A percentile compares a stretch with the other conserved stretches of the same genome.
These are phyloP conservation scores for Schizothorax lantsangensis DNA, from an alignment of 2,797 vertebrate species.

Conservation along the genomic window DNA sequence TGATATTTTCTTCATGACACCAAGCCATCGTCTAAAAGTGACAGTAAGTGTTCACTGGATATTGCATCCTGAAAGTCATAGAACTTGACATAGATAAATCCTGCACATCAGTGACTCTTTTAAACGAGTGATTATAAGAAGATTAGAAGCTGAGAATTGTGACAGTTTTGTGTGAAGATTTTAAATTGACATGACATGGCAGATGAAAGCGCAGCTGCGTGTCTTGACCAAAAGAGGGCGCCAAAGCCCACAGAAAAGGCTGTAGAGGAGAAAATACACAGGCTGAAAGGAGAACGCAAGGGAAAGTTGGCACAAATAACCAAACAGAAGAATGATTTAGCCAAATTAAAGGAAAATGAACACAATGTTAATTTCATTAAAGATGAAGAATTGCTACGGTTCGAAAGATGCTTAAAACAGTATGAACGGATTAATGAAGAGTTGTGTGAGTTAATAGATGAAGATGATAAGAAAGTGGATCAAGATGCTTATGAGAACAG, in stretches of 20 bases:
- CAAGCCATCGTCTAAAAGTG: neutral
- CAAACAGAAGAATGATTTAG: too few species aligned
- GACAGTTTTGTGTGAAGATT: slow-evolving; percentile 8
- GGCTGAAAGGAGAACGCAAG: slow-evolving; percentile 16
- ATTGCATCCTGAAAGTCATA: neutral
- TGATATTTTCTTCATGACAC: neutral
- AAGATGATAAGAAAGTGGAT: neutral
- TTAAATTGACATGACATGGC: neutral
- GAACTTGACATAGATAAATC: neutral
- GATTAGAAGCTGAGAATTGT: slow-evolving; percentile 27
- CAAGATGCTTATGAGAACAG: neutral
- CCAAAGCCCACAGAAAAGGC: slow-evolving; percentile 29
- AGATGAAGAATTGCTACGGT: slow-evolving; percentile 16
- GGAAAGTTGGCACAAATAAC: too few species aligned
- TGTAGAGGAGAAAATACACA: too few species aligned
- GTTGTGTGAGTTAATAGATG: neutral
- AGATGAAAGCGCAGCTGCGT: slow-evolving; percentile 8
- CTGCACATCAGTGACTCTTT: slow-evolving; percentile 8
- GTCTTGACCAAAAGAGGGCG: slow-evolving; percentile 21
- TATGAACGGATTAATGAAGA: slow-evolving; percentile 2
- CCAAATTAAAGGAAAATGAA: too few species aligned
- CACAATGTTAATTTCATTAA: slow-evolving; percentile 22
- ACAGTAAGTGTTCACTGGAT: neutral
- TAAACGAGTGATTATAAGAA: slow-evolving; percentile 22
- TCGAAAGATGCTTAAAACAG: neutral